A percentile compares a stretch with the other conserved stretches of the same genome.
Evolutionary conservation across 2,888 invertebrate species (phyloP).

Genomic region (Entomobrya multifasciata): DNA sequence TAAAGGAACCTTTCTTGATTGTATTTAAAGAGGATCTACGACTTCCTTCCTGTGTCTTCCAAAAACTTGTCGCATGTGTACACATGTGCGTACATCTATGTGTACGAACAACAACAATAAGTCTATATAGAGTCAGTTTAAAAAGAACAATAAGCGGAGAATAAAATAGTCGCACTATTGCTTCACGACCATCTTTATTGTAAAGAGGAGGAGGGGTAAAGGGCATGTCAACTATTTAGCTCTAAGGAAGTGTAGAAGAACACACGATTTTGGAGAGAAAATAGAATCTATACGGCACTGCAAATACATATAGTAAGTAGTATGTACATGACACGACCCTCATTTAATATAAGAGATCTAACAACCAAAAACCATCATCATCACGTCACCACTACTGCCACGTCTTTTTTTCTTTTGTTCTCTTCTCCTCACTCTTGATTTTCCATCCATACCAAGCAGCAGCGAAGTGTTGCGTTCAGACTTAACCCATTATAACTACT

Average conservation of each 20-base stretch:
- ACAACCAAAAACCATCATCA: neutral
- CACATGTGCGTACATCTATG: no score
- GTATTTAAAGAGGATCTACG: neutral
- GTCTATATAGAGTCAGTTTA: no score
- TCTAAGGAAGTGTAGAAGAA: neutral
- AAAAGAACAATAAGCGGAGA: no score
- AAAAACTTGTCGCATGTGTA: no score
- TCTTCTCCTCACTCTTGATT: neutral
- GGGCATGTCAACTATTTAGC: conserved; percentile 27
- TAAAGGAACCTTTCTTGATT: conserved; percentile 18
- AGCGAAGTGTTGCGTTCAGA: neutral
- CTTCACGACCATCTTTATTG: neutral
- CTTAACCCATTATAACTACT: conserved; percentile 22
- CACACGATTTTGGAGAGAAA: neutral
- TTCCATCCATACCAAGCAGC: neutral
- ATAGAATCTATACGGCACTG: neutral
- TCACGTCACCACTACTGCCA: neutral
- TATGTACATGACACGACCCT: no score
- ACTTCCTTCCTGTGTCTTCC: neutral
- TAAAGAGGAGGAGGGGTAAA: neutral
- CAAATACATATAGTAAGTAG: no score
- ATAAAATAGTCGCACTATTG: no score
- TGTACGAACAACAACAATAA: no score
- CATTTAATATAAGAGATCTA: conserved; percentile 10
- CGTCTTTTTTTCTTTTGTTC: neutral